These are phyloP conservation scores for Cynaeus angustus DNA, from an alignment of 2,888 invertebrate genomes.

Conservation along the genomic window DNA sequence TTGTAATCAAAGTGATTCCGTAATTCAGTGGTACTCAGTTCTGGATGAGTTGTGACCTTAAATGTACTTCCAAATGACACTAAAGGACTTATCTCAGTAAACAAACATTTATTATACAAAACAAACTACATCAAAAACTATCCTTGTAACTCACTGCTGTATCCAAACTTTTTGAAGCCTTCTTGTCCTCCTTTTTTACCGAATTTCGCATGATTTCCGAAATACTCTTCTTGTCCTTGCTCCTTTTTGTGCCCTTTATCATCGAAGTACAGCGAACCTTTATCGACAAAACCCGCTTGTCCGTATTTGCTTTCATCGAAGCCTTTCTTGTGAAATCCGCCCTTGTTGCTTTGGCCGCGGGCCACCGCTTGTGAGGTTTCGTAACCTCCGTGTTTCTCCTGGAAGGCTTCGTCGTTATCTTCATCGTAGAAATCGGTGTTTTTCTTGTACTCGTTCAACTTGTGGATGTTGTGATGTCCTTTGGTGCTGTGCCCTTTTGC, in stretches of 20 bases:
- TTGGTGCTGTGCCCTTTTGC: conserved; percentile 88
- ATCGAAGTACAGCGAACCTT: conserved; percentile 82
- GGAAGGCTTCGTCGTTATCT: conserved; percentile 83
- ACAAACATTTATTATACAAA: conserved; percentile 14
- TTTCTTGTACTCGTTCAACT: conserved; percentile 86
- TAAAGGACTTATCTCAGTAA: background rate
- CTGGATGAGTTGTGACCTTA: conserved; percentile 14
- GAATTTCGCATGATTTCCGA: conserved; percentile 27
- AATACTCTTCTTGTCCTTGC: conserved; percentile 68
- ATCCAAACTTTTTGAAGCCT: conserved; percentile 49
- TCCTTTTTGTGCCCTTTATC: conserved; percentile 83
- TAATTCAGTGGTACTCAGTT: conserved; percentile 1
- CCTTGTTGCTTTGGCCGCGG: conserved; percentile 77
- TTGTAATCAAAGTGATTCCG: no score
- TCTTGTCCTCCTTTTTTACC: conserved; percentile 36
- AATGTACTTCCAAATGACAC: background rate
- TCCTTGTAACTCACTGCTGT: background rate
- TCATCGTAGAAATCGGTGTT: conserved; percentile 88
- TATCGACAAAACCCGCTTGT: conserved; percentile 73
- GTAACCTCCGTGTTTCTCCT: conserved; percentile 84
- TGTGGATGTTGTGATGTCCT: conserved; percentile 87
- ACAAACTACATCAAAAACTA: conserved; percentile 13
- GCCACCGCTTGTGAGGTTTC: conserved; percentile 69
- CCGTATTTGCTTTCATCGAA: conserved; percentile 73
- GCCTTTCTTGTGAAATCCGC: conserved; percentile 64